Percentiles rank a stretch among this genome's conserved stretches.
Conservation (phyloP, 2,113 vertebrate species). For the Protobothrops flavoviridis region DNA sequence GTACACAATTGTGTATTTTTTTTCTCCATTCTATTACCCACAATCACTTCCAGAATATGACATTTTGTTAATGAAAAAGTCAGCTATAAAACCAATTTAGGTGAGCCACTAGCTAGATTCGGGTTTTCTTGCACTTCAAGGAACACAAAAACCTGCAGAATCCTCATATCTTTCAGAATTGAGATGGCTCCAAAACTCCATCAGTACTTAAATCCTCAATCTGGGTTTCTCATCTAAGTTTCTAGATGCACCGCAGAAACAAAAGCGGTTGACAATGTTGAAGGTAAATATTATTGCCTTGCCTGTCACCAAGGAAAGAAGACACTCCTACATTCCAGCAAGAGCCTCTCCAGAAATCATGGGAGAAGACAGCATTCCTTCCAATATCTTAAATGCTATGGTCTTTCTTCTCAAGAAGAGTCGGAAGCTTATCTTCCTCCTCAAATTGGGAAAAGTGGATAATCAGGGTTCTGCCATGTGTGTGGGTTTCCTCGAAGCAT, state of each 20-base stretch:
- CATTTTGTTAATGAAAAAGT: not conserved
- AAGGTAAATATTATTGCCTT: not conserved
- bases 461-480: not conserved
- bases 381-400: not conserved
- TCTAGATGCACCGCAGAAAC: not conserved
- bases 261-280: not conserved
- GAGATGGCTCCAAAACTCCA: not conserved
- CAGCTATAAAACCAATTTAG: not conserved
- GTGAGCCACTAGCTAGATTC: not conserved
- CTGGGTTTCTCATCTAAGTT: not conserved
- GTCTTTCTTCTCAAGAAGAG: not conserved
- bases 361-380: not conserved
- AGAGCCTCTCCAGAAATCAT: no score
- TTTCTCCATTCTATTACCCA: not conserved
- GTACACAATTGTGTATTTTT: not conserved
- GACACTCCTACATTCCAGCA: not conserved
- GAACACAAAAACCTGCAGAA: not conserved
- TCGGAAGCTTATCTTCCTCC: no score
- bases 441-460: not conserved
- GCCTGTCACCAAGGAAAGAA: not conserved
- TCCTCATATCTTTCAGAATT: not conserved
- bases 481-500: not conserved
- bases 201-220: not conserved
- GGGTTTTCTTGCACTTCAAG: not conserved
- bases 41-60: not conserved